Conservation (phyloP, 2,113 vertebrate genomes). For the Salminus brasiliensis region DNA sequence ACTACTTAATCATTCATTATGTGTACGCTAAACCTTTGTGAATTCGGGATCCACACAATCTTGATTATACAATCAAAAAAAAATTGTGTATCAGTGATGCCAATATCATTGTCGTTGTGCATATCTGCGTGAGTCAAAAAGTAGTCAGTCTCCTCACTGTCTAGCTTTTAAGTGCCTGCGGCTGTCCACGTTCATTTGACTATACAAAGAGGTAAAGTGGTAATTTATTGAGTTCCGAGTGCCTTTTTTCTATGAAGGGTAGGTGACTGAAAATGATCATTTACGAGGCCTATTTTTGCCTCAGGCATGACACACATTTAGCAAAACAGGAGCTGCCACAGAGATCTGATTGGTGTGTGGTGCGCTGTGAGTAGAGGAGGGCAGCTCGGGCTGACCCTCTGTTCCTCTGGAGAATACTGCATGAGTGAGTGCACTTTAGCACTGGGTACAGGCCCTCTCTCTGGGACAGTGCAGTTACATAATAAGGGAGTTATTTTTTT, state of each 20-base stretch:
- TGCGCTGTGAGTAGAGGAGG: background rate
- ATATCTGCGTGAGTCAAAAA: background rate
- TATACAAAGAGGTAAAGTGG: constrained; percentile 24
- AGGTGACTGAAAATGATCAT: background rate
- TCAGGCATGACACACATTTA: background rate
- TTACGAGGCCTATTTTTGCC: background rate
- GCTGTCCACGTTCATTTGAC: constrained; percentile 3
- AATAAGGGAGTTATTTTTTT: constrained; percentile 9
- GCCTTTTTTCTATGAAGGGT: background rate
- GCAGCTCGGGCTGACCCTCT: background rate
- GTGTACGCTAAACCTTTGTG: background rate
- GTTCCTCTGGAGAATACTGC: constrained; percentile 5
- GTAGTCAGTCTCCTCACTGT: background rate
- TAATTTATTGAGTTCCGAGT: constrained; percentile 38
- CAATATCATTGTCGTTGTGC: background rate
- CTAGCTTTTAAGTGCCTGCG: constrained; percentile 27
- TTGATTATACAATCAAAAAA: no score
- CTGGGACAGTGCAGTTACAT: background rate
- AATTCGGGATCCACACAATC: background rate
- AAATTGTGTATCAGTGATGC: background rate
- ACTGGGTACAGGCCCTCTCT: background rate
- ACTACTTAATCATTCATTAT: no score
- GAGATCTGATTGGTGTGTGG: constrained; percentile 6
- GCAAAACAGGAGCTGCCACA: background rate
- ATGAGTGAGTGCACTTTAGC: background rate